These are phyloP conservation scores for Gambusia holbrooki DNA, from an alignment of 2,113 vertebrate genomes.

Conservation along the genomic window DNA sequence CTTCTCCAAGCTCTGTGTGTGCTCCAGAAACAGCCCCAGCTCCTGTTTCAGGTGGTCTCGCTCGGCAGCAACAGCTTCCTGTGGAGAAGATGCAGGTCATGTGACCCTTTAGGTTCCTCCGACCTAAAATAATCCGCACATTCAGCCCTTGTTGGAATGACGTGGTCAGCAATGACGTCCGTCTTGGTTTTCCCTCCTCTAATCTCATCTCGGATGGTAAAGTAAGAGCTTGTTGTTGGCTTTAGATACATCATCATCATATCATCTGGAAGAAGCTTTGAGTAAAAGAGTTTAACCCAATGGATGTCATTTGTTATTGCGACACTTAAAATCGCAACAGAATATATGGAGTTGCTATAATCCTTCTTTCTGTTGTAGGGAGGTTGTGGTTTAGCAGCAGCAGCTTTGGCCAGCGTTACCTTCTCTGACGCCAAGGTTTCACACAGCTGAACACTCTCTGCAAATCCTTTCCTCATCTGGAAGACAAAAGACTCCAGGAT, in stretches of 20 bases:
- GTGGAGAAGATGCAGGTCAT: neutral
- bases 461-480: conserved; percentile 77
- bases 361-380: too few relatives aligned
- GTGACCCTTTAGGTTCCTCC: too few relatives aligned
- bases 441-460: conserved; percentile 85
- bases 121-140: too few relatives aligned
- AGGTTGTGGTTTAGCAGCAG: neutral
- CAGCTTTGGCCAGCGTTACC: conserved; percentile 57
- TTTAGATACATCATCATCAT: too few relatives aligned
- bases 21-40: conserved; percentile 74
- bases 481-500: conserved; percentile 30
- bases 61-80: conserved; percentile 81
- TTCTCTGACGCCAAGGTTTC: conserved; percentile 83
- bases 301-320: too few relatives aligned
- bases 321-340: too few relatives aligned
- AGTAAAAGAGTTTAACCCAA: too few relatives aligned
- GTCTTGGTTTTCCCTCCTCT: neutral
- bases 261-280: too few relatives aligned
- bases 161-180: neutral
- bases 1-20: conserved; percentile 77
- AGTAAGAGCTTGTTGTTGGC: too few relatives aligned
- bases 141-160: neutral
- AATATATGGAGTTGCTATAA: too few relatives aligned
- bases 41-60: conserved; percentile 75
- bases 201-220: too few relatives aligned